Conservation (phyloP, 2,797 vertebrate species). For the Gadopsis bispinosus region DNA sequence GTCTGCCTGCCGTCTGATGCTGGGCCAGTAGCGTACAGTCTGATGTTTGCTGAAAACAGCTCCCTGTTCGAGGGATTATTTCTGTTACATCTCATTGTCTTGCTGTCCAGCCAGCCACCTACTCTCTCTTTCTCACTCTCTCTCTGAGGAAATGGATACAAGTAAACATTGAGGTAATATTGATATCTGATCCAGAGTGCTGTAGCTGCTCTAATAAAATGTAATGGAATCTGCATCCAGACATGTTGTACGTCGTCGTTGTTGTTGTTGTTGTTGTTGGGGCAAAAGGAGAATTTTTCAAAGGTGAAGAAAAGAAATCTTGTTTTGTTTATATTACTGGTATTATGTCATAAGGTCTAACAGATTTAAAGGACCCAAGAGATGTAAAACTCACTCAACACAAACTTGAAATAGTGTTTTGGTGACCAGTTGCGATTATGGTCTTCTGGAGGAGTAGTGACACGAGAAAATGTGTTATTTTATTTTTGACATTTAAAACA, state of each 20-base stretch:
- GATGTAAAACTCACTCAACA: not conserved
- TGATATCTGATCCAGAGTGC: not conserved
- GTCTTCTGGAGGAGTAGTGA: too few species aligned
- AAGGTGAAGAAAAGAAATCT: not conserved
- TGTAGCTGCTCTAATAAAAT: not conserved
- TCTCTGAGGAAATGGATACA: too few species aligned
- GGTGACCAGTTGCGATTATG: not conserved
- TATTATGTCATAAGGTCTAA: not conserved
- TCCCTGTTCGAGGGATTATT: too few species aligned
- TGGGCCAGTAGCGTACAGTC: too few species aligned
- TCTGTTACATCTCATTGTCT: too few species aligned
- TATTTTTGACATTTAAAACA: not conserved
- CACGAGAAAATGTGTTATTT: not conserved
- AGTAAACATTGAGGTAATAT: not conserved
- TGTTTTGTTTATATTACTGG: conserved; percentile 5
- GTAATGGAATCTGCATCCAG: not conserved
- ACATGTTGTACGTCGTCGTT: not conserved
- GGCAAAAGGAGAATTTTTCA: not conserved
- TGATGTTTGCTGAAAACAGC: too few species aligned
- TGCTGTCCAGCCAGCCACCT: too few species aligned
- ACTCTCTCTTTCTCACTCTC: too few species aligned
- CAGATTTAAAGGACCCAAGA: not conserved
- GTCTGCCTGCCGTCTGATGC: too few species aligned
- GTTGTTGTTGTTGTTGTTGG: not conserved
- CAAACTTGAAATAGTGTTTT: not conserved